Evolutionary conservation across 2,888 invertebrate species (phyloP).

Genomic region (Odontothrips loti): DNA sequence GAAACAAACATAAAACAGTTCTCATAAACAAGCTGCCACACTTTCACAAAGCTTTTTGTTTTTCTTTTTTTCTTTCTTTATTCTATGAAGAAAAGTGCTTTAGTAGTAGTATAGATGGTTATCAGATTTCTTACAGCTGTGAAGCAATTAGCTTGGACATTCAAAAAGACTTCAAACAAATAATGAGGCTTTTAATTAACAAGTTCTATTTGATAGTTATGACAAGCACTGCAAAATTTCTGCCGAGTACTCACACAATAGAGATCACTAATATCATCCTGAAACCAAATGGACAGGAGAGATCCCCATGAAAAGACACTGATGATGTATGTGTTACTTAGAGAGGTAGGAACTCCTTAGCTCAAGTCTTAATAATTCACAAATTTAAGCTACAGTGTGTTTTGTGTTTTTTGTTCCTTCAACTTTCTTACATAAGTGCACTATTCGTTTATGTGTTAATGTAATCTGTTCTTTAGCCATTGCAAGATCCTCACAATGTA

Average conservation of each 20-base stretch:
- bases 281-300: background rate
- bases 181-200: background rate
- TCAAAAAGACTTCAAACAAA: background rate
- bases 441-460: background rate
- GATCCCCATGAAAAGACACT: background rate
- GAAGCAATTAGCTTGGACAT: conserved; percentile 12
- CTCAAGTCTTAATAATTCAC: too few species aligned
- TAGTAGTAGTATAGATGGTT: too few species aligned
- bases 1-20: too few species aligned
- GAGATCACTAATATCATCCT: background rate
- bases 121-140: background rate
- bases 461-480: background rate
- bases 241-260: conserved; percentile 15
- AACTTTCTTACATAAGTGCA: background rate
- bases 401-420: too few species aligned
- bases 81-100: too few species aligned
- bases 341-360: too few species aligned
- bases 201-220: background rate
- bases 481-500: background rate
- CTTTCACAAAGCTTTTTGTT: too few species aligned
- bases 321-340: background rate
- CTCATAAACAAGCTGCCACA: too few species aligned
- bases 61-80: too few species aligned
- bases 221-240: background rate
- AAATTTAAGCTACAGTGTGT: too few species aligned